A percentile compares a stretch with the other conserved stretches of the same genome.
These are phyloP conservation scores for Centruroides vittatus DNA, from an alignment of 1,140 invertebrate species.

Conservation along the genomic window DNA sequence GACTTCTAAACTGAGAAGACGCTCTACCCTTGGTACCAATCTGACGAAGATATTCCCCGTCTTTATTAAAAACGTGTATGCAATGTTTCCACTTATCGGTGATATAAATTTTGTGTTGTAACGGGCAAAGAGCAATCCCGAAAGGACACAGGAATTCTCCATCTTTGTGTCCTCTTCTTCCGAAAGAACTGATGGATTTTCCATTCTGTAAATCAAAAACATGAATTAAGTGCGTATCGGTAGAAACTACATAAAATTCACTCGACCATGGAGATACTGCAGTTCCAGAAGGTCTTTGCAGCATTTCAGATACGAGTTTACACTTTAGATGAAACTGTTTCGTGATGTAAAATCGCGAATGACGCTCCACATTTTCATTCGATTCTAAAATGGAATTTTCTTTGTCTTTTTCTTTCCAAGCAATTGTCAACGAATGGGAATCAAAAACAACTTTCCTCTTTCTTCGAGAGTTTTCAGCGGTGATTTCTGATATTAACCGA, in stretches of 20 bases:
- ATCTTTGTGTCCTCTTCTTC: conserved; percentile 35
- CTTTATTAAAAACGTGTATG: conserved; percentile 52
- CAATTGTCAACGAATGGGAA: too few species aligned
- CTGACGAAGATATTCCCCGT: conserved; percentile 40
- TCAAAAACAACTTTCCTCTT: too few species aligned
- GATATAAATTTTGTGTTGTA: conserved; percentile 44
- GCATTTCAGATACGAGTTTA: conserved; percentile 6
- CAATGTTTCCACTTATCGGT: conserved; percentile 59
- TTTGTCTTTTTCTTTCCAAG: too few species aligned
- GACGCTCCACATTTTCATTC: too few species aligned
- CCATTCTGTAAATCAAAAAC: too few species aligned
- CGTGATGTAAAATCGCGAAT: too few species aligned
- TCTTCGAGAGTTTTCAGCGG: too few species aligned
- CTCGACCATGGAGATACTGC: conserved; percentile 40
- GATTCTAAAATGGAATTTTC: too few species aligned
- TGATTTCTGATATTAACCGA: too few species aligned
- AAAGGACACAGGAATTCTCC: conserved; percentile 45
- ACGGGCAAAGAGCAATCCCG: conserved; percentile 46
- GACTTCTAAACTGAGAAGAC: conserved; percentile 45
- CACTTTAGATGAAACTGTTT: background rate
- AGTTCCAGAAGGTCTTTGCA: conserved; percentile 39
- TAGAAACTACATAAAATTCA: conserved; percentile 39
- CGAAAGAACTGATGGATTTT: conserved; percentile 18
- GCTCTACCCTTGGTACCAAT: conserved; percentile 47
- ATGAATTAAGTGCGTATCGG: conserved; percentile 23